phyloP scores from a whole-genome alignment of 2,797 vertebrate species.

The Tapirus indicus region DNA sequence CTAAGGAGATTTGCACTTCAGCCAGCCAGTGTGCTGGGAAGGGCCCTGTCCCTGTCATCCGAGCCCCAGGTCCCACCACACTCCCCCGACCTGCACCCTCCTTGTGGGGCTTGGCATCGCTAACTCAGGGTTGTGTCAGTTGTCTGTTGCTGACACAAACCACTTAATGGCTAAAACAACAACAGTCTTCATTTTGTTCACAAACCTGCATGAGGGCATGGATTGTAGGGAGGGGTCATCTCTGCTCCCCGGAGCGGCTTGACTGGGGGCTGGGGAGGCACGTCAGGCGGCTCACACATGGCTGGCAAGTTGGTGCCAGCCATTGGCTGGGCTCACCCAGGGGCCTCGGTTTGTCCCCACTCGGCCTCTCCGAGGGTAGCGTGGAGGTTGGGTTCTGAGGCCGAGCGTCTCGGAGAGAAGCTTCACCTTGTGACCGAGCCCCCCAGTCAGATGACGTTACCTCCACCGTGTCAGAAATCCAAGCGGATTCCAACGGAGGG shows the following conservation, averaged over 20 bases:
- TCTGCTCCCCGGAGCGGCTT: background rate
- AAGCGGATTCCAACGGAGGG: background rate
- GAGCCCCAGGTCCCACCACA: rapidly evolving
- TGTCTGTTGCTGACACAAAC: background rate
- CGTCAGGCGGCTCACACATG: background rate
- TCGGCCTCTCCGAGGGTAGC: background rate
- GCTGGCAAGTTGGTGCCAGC: background rate
- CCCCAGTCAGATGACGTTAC: background rate
- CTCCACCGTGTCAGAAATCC: background rate
- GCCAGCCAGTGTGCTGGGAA: background rate
- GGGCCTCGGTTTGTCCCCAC: background rate
- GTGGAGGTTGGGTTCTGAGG: background rate
- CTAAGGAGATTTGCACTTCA: background rate
- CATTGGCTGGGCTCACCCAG: background rate
- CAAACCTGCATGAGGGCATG: background rate
- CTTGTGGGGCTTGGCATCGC: too few species aligned
- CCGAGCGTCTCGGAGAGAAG: background rate
- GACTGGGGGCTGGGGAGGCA: background rate
- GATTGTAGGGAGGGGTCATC: background rate
- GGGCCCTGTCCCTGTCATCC: background rate
- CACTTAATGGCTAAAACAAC: background rate
- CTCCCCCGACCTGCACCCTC: background rate
- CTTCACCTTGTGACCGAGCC: background rate
- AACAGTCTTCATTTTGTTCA: background rate
- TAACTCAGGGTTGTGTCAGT: background rate